Evolutionary conservation across 2,888 invertebrate genomes (phyloP).

Genomic region (Parelbella ahira): DNA sequence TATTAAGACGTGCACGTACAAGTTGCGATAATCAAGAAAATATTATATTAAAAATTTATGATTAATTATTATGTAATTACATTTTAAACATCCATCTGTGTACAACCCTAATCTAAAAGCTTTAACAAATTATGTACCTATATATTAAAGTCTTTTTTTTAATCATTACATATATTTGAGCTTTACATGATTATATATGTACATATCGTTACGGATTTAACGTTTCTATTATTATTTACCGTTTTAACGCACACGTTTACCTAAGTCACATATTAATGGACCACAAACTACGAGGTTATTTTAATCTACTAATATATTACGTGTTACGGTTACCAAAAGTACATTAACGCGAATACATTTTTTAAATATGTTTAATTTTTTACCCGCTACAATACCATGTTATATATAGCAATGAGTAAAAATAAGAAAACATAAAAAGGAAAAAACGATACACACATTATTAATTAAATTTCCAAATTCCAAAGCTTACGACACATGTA

Average conservation of each 20-base stretch:
- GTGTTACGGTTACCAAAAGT: too few relatives aligned
- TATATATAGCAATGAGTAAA: too few relatives aligned
- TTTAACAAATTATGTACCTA: slow-evolving; percentile 57
- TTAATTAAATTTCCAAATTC: too few relatives aligned
- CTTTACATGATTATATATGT: slow-evolving; percentile 69
- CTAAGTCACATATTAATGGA: slow-evolving; percentile 78
- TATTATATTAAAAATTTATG: too few relatives aligned
- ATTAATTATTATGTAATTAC: slow-evolving; percentile 27
- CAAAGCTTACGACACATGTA: too few relatives aligned
- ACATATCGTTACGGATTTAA: slow-evolving; percentile 51
- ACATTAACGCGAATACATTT: too few relatives aligned
- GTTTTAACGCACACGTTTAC: slow-evolving; percentile 69
- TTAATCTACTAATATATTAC: neutral
- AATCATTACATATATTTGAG: slow-evolving; percentile 72
- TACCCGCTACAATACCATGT: too few relatives aligned
- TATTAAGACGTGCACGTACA: slow-evolving; percentile 33
- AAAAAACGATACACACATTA: too few relatives aligned
- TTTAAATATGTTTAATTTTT: too few relatives aligned
- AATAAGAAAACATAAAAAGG: too few relatives aligned
- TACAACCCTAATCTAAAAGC: slow-evolving; percentile 68
- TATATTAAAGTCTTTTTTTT: slow-evolving; percentile 68
- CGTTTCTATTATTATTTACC: slow-evolving; percentile 54
- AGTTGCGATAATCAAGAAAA: too few relatives aligned
- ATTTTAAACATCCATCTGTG: slow-evolving; percentile 51
- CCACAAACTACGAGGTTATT: slow-evolving; percentile 59